These are phyloP conservation scores for Palythoa grandis DNA, from an alignment of 92 coral and sea anemone species.

Conservation along the genomic window DNA sequence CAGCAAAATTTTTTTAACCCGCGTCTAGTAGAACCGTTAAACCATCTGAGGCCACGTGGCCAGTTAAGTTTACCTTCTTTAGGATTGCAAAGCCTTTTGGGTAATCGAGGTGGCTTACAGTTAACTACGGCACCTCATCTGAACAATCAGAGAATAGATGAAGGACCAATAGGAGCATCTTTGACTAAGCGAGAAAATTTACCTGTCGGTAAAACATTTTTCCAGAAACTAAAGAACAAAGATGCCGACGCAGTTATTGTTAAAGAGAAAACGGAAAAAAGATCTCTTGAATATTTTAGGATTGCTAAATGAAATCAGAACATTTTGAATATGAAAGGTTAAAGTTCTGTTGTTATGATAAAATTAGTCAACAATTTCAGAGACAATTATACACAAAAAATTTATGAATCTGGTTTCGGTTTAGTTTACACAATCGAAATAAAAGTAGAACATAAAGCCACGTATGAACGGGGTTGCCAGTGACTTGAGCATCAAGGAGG, in stretches of 20 bases:
- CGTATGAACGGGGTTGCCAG: no score
- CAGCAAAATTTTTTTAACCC: slow-evolving; percentile 18
- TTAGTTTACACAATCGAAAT: no score
- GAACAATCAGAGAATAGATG: slow-evolving; percentile 6
- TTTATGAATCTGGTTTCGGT: no score
- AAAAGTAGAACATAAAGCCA: no score
- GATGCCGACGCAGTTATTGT: background rate
- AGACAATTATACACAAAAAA: no score
- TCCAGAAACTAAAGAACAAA: background rate
- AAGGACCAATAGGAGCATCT: background rate
- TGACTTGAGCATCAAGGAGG: no score
- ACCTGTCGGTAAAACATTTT: background rate
- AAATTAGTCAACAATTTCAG: no score
- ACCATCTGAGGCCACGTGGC: slow-evolving; percentile 23
- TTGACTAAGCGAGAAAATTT: slow-evolving; percentile 23
- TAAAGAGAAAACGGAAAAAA: slow-evolving; percentile 19
- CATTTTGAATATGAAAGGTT: background rate
- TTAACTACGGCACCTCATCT: background rate
- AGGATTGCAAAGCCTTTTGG: slow-evolving; percentile 13
- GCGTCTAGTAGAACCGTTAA: background rate
- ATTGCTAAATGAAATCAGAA: background rate
- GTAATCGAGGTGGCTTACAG: slow-evolving; percentile 23
- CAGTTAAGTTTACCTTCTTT: background rate
- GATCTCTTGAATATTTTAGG: slow-evolving; percentile 10
- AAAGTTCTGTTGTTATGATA: no score